Conservation (phyloP, 2,888 invertebrate species). For the Stratiomys singularior region DNA sequence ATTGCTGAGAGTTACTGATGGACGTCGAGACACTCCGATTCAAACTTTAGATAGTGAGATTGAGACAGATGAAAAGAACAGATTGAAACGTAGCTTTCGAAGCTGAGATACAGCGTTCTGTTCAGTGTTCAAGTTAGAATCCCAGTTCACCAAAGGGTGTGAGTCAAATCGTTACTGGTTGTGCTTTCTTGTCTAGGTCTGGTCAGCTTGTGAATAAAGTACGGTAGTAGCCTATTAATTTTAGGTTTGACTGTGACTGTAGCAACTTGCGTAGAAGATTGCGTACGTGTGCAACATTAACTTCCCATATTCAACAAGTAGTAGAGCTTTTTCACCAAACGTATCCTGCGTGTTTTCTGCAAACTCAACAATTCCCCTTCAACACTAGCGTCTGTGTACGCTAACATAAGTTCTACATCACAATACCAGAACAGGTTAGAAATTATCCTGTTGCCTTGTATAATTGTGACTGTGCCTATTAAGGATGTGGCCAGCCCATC, state of each 20-base stretch:
- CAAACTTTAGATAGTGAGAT: too few species aligned
- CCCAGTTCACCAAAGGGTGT: too few species aligned
- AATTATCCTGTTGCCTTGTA: not conserved
- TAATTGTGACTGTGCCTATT: constrained; percentile 7
- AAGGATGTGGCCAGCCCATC: not conserved
- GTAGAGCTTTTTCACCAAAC: constrained; percentile 1
- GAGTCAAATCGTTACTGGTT: too few species aligned
- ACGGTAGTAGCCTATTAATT: too few species aligned
- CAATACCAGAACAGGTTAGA: not conserved
- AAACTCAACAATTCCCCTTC: not conserved
- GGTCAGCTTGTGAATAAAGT: too few species aligned
- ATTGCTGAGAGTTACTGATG: too few species aligned
- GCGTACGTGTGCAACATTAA: not conserved
- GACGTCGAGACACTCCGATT: too few species aligned
- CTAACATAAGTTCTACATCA: not conserved
- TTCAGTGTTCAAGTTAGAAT: too few species aligned
- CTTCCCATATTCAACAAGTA: constrained; percentile 11
- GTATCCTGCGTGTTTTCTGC: not conserved
- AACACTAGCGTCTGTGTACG: not conserved
- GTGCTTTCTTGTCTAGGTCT: too few species aligned
- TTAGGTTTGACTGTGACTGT: not conserved
- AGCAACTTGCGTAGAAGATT: not conserved
- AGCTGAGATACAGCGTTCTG: too few species aligned
- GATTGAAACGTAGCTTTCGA: too few species aligned
- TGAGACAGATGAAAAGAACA: too few species aligned